Evolutionary conservation across 2,888 invertebrate genomes (phyloP).

Genomic region (Idaea straminata): DNA sequence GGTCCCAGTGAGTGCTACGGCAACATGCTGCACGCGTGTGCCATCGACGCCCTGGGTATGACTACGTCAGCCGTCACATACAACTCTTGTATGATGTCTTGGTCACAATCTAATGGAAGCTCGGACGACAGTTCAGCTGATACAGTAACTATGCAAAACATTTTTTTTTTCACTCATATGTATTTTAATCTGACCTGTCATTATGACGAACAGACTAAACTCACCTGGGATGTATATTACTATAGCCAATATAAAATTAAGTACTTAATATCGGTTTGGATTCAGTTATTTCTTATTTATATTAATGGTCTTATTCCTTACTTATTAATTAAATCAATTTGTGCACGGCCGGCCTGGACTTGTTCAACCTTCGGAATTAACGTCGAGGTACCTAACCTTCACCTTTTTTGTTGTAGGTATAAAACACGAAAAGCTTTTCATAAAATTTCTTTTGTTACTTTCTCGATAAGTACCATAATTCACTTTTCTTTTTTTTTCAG

Average conservation of each 20-base stretch:
- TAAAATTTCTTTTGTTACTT: background rate
- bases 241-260: background rate
- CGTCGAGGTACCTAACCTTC: too few species aligned
- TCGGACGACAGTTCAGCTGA: background rate
- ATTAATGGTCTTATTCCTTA: too few species aligned
- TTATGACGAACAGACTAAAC: too few species aligned
- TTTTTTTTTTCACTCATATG: too few species aligned
- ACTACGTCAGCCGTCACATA: background rate
- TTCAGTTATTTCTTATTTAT: too few species aligned
- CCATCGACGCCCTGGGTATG: slow-evolving; percentile 7
- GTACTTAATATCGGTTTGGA: background rate
- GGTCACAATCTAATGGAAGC: background rate
- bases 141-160: background rate
- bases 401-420: background rate
- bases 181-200: too few species aligned
- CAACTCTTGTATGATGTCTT: background rate
- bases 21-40: slow-evolving; percentile 21
- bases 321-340: too few species aligned
- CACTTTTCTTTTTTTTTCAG: background rate
- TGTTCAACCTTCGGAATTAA: too few species aligned
- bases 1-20: slow-evolving; percentile 19
- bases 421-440: background rate
- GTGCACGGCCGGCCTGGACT: too few species aligned
- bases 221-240: background rate
- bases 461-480: background rate